Evolutionary conservation across 2,888 invertebrate species (phyloP), one percentile per base, ranked within the genome.

Genomic region (Euzetes globulus): DNA sequence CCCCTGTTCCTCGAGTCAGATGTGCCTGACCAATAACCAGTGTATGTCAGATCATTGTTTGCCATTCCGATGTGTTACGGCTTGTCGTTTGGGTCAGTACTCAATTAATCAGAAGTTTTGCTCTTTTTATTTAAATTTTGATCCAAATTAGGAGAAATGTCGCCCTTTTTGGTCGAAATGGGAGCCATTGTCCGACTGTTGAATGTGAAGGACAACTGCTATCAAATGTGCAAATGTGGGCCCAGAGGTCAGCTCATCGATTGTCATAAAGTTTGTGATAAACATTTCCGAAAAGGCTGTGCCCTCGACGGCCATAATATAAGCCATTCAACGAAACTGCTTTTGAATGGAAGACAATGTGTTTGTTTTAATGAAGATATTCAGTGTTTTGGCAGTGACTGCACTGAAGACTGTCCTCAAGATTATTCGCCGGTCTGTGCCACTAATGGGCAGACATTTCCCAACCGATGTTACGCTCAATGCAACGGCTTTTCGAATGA

Each of bases 201-300:
- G n/a, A 41, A 71, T 17, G 17, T 50, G 4, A 45, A 70, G 37
- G 33, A 71, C n/a, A 17, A 71, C 7, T 74, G 74, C 45, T 13
- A 71, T 25, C 71, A 74, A 27, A 19, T 41, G 15, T 74, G 74
- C 52, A 55, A 52, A 60, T 74, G 74, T 50, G 50, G 68, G 27
- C 2, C 60, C 15, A 71, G 25, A 15, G 74, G 52, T 13, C 71
- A 47, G 19, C 47, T 74, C n/a, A 71, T 71, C 0, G 74, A 74
- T 33, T 74, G 74, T 60, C 6, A 29, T 7, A 55, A 50, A 45
- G 29, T 71, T 27, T 74, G 74, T 27, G 25, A 45, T 13, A 29
- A 68, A 17, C 7, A 45, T n/a, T 15, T 4, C 4, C 15, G 25
- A n/a, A 45, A 25, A 13, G 45, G 45, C 7, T 68, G 68, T 68